phyloP scores from a whole-genome alignment of 2,113 vertebrate species.

The Cyanoderma ruficeps region DNA sequence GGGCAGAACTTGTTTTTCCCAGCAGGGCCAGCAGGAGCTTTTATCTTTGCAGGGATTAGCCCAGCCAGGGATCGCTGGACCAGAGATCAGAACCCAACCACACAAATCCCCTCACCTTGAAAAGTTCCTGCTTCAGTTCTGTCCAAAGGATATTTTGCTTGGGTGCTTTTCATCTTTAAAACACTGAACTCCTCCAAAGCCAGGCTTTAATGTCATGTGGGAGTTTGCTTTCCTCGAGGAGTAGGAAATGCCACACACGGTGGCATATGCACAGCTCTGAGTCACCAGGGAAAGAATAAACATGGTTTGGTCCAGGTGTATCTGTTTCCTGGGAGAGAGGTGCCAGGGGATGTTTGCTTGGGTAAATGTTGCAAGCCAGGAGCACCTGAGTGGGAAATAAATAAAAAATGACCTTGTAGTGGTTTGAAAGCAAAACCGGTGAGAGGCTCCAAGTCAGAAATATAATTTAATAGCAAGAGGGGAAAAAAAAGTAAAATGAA shows the following conservation, averaged over 20 bases:
- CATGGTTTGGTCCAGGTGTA: neutral
- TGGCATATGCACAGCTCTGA: neutral
- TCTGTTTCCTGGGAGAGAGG: slow-evolving; percentile 25
- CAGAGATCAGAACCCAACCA: neutral
- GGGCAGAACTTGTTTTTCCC: neutral
- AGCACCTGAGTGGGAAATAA: slow-evolving; percentile 7
- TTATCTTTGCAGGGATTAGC: neutral
- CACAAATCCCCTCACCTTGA: neutral
- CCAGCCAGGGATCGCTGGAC: neutral
- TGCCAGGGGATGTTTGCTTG: neutral
- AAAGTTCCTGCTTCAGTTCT: neutral
- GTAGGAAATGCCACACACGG: slow-evolving; percentile 4
- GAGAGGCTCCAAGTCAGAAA: too few species aligned
- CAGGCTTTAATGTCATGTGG: slow-evolving; percentile 25
- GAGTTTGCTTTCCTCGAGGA: slow-evolving; percentile 26
- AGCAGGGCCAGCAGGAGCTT: neutral
- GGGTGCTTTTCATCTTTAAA: slow-evolving; percentile 25
- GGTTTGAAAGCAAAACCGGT: too few species aligned
- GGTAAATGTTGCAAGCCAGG: neutral
- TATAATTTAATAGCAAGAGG: too few species aligned
- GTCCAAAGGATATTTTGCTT: neutral
- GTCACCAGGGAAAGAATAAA: neutral
- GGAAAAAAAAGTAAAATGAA: too few species aligned
- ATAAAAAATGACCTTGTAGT: neutral
- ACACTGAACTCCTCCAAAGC: neutral